Conservation (phyloP, 2,888 invertebrate genomes). For the Spodoptera exigua region DNA sequence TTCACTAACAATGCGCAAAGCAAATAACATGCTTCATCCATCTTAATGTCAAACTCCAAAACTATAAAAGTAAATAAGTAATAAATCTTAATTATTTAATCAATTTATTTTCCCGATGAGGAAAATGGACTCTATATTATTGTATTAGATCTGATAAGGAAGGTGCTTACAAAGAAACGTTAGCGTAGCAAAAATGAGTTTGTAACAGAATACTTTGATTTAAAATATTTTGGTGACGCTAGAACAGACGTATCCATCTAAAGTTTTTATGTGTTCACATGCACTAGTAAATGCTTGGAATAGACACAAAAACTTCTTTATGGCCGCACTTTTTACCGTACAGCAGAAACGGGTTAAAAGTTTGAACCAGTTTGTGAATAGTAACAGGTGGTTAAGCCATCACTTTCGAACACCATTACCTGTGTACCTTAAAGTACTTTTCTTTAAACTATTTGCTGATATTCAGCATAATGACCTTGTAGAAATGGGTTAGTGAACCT, state of each 20-base stretch:
- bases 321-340: slow-evolving; percentile 28
- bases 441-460: slow-evolving; percentile 12
- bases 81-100: slow-evolving; percentile 36
- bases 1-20: background rate
- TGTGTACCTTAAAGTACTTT: slow-evolving; percentile 25
- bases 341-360: slow-evolving; percentile 28
- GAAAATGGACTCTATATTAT: slow-evolving; percentile 6
- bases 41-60: slow-evolving; percentile 1
- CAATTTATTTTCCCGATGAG: slow-evolving; percentile 5
- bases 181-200: background rate
- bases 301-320: slow-evolving; percentile 38
- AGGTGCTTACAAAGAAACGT: background rate
- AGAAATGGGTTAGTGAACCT: too few species aligned
- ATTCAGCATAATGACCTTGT: background rate
- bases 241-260: slow-evolving; percentile 25
- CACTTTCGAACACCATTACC: slow-evolving; percentile 36
- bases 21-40: background rate
- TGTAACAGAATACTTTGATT: slow-evolving; percentile 3
- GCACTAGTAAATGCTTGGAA: slow-evolving; percentile 13
- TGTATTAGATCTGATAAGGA: background rate
- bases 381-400: slow-evolving; percentile 56
- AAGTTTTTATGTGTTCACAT: slow-evolving; percentile 30
- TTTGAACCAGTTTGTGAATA: slow-evolving; percentile 30
- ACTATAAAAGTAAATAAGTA: slow-evolving; percentile 13
- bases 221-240: background rate